Percentiles rank a stretch among this genome's conserved stretches.
Conservation (phyloP, 2,888 invertebrate species). For the Papilio gigon region DNA sequence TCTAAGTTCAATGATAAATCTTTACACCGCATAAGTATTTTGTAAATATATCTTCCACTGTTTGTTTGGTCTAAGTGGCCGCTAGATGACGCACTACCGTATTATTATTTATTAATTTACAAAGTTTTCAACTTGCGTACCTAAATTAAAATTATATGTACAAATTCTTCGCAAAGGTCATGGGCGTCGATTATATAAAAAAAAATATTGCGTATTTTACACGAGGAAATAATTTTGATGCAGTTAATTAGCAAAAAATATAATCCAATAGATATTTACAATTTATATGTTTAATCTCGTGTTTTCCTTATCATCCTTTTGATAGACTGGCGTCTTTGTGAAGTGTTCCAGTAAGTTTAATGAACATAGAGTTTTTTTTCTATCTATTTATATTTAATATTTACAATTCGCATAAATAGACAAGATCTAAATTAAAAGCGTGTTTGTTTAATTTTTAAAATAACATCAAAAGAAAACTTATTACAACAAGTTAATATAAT, state of each 20-base stretch:
- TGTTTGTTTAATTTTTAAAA: too few species aligned
- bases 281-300: slow-evolving; percentile 11
- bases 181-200: neutral
- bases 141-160: neutral
- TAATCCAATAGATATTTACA: slow-evolving; percentile 1
- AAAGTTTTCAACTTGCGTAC: slow-evolving; percentile 31
- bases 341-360: neutral
- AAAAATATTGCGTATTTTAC: neutral
- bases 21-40: slow-evolving; percentile 49
- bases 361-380: neutral
- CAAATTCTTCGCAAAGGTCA: slow-evolving; percentile 22
- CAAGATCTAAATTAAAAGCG: too few species aligned
- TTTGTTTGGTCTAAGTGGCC: slow-evolving; percentile 48
- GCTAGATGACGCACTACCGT: slow-evolving; percentile 43
- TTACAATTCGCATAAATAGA: neutral
- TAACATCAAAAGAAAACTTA: too few species aligned
- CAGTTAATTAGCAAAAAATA: slow-evolving; percentile 7
- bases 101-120: slow-evolving; percentile 41
- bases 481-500: too few species aligned
- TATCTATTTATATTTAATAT: neutral
- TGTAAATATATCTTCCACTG: slow-evolving; percentile 48
- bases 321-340: neutral
- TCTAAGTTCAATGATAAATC: slow-evolving; percentile 19
- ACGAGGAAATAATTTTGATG: slow-evolving; percentile 6
- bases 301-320: slow-evolving; percentile 8